Evolutionary conservation across 2,113 vertebrate genomes (phyloP), one percentile per base, ranked within the genome.

Genomic region (Anguilla rostrata): DNA sequence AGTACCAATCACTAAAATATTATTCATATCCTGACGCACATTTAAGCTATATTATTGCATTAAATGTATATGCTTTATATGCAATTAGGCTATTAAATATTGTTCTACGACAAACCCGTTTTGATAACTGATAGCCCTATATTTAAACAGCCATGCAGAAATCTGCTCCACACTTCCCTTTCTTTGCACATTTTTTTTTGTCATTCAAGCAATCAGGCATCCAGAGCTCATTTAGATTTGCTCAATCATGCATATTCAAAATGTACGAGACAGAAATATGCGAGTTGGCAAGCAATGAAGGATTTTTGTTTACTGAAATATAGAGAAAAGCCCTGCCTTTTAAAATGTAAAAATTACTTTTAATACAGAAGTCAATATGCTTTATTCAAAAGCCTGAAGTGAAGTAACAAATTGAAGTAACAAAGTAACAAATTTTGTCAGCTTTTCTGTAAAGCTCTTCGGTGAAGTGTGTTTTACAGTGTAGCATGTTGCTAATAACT

Each of bases 201-300:
- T 34, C 71, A 75, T 9, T 75, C 26, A 75, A 34, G 34, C 11
- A 29, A 75, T 75, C n/a, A 34, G n/a, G 71, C 71, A 75, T 29
- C 71, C 71, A n/a, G 7, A 26, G 71, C n/a, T 75, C 71, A n/a
- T 34, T 75, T 34, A 29, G 26, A 75, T 75, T 75, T 34, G 71
- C 29, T 75, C 26, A 75, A 75, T 75, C 26, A 75, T 75, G 71
- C 71, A 75, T 75, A 75, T 34, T 75, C 71, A 75, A 75, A 75
- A 75, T 7, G n/a, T 75, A 34, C 3, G 71, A 75, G n/a, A 71
- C 43, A 12, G 71, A 75, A 75, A 75, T 75, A 75, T 75, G 71
- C 12, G 29, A 75, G 26, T 75, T 75, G 71, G 71, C 71, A 9
- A 75, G 71, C 26, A 29, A 11, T 75, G n/a, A 75, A 34, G 26